These are phyloP conservation scores for Troglohyphantes excavatus DNA, from an alignment of 2,888 invertebrate species.

Conservation along the genomic window DNA sequence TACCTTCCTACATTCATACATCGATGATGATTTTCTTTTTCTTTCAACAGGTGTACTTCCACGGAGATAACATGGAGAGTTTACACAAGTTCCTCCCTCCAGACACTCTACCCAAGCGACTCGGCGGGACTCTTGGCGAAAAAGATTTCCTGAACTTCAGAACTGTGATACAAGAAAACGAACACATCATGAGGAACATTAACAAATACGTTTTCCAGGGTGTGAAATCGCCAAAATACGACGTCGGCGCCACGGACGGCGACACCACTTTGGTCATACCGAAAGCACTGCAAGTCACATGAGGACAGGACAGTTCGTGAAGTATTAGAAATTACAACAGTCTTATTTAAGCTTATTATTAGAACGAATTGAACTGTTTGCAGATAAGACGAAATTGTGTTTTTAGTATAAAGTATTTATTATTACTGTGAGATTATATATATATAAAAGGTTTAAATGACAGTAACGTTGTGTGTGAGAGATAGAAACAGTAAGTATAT, in stretches of 20 bases:
- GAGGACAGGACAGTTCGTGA: too few relatives aligned
- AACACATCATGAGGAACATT: conserved; percentile 9
- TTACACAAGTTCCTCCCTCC: conserved; percentile 16
- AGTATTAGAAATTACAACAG: too few relatives aligned
- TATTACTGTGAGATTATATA: too few relatives aligned
- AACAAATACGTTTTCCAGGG: conserved; percentile 37
- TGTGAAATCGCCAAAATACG: not conserved
- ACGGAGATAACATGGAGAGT: conserved; percentile 19
- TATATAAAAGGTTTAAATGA: too few relatives aligned
- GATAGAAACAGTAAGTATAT: too few relatives aligned
- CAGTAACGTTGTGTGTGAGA: too few relatives aligned
- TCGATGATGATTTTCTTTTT: too few relatives aligned
- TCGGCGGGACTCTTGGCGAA: not conserved
- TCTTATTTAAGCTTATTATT: too few relatives aligned
- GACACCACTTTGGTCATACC: not conserved
- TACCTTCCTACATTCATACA: too few relatives aligned
- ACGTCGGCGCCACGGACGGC: not conserved
- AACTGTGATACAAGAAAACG: not conserved
- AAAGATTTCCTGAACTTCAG: conserved; percentile 21
- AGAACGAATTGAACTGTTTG: too few relatives aligned
- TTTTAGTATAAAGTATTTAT: too few relatives aligned
- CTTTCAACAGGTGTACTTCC: conserved; percentile 31
- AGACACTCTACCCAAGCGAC: conserved; percentile 12
- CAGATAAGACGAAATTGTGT: too few relatives aligned
- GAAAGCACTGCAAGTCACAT: not conserved